These are phyloP conservation scores for Cottoperca gobio DNA, from an alignment of 2,797 vertebrate species.

Conservation along the genomic window DNA sequence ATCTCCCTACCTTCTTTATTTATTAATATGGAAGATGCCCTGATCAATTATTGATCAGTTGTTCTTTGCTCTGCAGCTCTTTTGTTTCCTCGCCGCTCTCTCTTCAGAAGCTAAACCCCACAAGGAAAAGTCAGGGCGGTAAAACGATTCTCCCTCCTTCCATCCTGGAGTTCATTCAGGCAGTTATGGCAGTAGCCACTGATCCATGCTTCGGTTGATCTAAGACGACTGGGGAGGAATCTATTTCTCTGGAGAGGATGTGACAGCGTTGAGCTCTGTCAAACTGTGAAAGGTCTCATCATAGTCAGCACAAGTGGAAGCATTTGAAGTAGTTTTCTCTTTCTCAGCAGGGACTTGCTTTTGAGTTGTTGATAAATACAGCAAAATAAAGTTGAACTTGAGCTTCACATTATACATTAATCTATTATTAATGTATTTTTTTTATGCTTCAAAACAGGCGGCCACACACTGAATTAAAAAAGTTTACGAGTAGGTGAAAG, in stretches of 20 bases:
- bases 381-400: conserved; percentile 1
- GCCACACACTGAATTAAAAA: not conserved
- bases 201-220: conserved; percentile 32
- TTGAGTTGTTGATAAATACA: conserved; percentile 20
- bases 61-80: conserved; percentile 46
- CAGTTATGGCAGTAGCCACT: conserved; percentile 1
- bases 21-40: conserved; percentile 64
- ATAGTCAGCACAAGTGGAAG: not conserved
- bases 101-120: conserved; percentile 31
- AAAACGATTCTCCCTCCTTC: conserved; percentile 27
- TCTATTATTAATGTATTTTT: not conserved
- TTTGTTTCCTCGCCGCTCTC: conserved; percentile 29
- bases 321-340: not conserved
- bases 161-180: conserved; percentile 5
- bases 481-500: conserved; percentile 14
- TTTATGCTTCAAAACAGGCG: not conserved
- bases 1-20: conserved; percentile 52
- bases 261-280: conserved; percentile 16
- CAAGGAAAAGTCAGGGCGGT: conserved; percentile 25
- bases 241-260: conserved; percentile 11
- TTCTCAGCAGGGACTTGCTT: not conserved
- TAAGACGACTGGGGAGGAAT: conserved; percentile 9
- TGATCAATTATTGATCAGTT: conserved; percentile 73
- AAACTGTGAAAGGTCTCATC: conserved; percentile 25
- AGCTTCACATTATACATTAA: not conserved